These are phyloP conservation scores for Drosophila niveifrons DNA, from an alignment of 2,888 invertebrate species.

Conservation along the genomic window DNA sequence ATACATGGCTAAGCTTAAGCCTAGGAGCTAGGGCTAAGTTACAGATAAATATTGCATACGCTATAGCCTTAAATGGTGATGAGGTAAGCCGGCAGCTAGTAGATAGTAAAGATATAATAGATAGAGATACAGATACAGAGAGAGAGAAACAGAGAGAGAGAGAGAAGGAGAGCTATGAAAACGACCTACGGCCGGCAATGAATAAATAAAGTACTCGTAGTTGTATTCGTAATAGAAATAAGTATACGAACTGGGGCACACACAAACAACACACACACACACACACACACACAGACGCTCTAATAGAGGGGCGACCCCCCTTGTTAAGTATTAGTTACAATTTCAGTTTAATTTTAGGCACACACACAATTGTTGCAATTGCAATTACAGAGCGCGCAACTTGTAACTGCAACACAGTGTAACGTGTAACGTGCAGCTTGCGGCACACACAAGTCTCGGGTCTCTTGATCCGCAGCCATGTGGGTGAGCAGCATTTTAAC, in stretches of 20 bases:
- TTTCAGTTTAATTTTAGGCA: constrained; percentile 80
- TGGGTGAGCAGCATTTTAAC: constrained; percentile 82
- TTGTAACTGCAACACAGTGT: constrained; percentile 1
- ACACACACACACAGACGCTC: not conserved
- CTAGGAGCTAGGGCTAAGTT: constrained; percentile 65
- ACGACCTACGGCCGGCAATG: constrained; percentile 63
- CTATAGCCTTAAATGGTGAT: constrained; percentile 83
- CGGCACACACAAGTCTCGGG: constrained; percentile 9
- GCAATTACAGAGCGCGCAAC: constrained; percentile 29
- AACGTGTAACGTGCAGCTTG: constrained; percentile 12
- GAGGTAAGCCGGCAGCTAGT: constrained; percentile 75
- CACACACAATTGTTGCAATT: constrained; percentile 44
- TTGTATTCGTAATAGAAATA: constrained; percentile 30
- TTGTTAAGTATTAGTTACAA: constrained; percentile 73
- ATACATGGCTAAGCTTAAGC: constrained; percentile 68
- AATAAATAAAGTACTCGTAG: constrained; percentile 58
- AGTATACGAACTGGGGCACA: constrained; percentile 55
- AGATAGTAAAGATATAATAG: not conserved
- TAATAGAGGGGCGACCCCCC: constrained; percentile 2
- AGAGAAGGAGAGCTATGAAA: not conserved
- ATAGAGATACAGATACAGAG: not conserved
- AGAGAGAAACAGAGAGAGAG: not conserved
- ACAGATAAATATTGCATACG: constrained; percentile 77
- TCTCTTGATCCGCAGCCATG: constrained; percentile 68
- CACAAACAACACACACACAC: constrained; percentile 33